Conservation (phyloP, 1,140 invertebrate genomes). For the Gonioctena quinquepunctata region DNA sequence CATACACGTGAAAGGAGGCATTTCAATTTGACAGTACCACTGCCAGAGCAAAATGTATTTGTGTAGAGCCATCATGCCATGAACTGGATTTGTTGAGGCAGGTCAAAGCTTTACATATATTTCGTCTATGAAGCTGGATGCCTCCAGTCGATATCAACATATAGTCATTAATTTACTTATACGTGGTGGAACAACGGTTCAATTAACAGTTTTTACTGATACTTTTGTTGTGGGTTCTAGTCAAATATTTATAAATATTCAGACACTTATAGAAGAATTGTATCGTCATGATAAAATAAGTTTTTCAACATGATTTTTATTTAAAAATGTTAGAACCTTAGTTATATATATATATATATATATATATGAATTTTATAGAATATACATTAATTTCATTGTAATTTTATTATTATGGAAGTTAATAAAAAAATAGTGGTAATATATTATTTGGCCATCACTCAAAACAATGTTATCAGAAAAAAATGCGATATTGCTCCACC, state of each 20-base stretch:
- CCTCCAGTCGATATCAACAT: constrained; percentile 46
- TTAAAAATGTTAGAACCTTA: too few species aligned
- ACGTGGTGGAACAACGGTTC: neutral
- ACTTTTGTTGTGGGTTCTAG: neutral
- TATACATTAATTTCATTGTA: too few species aligned
- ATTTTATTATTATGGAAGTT: neutral
- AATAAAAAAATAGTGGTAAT: neutral
- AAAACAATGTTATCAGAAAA: neutral
- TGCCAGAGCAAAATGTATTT: constrained; percentile 51
- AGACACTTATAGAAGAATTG: too few species aligned
- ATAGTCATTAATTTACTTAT: constrained; percentile 21
- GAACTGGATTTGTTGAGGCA: constrained; percentile 45
- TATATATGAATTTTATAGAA: too few species aligned
- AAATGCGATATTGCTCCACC: neutral
- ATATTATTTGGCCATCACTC: neutral
- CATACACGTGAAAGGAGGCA: constrained; percentile 47
- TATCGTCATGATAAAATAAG: too few species aligned
- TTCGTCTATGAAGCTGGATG: constrained; percentile 48
- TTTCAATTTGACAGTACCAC: constrained; percentile 38
- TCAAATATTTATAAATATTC: neutral
- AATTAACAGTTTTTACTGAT: neutral
- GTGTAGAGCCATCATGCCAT: constrained; percentile 53
- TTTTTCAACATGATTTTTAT: too few species aligned
- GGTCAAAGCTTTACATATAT: constrained; percentile 50
- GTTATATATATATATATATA: too few species aligned